Base-by-base conservation (phyloP, 1,140 invertebrate genomes). In the Pseudomyrmex pallidus region DNA sequence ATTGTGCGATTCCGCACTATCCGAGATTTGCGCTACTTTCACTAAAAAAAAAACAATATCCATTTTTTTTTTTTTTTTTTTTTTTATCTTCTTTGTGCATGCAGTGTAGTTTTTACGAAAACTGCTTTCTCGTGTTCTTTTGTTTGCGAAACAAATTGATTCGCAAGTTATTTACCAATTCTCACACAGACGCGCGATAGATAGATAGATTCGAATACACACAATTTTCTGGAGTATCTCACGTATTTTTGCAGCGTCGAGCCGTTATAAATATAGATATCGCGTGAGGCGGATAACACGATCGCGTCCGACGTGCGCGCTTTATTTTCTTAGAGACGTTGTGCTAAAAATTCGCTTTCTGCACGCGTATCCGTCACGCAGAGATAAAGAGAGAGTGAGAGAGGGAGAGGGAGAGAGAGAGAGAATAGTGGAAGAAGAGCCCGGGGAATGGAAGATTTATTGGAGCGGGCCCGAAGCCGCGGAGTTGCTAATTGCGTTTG, bases 281-380 rank as follows among this genome's bases (percentile, higher is more conserved):
- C 52, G 85, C 72, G 72, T 59, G 84, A 25, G 82, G 2, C 20
- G 5, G 52, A 12, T 80, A 73, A 73, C 68, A 46, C n/a, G 62
- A 85, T 85, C 61, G 25, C 17, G 50, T 25, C 22, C 57, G 48
- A 63, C 74, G 50, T 35, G 35, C 25, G 61, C 44, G 84, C 64
- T 86, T 85, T 50, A 57, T 77, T 86, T 86, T 77, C 84, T 74
- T 85, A 59, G 46, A 70, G 66, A 84, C 35, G 35, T 64, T 22
- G 61, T 52, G 3, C 25, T 63, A 83, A 84, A 85, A 85, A 85
- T 83, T 85, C 70, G 70, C 80, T 76, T 68, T 70, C 80, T 70
- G 76, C 72, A 70, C 62, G 80, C 57, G 64, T 52, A 59, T 17
- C 15, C 56, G 59, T 44, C 68, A 68, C 64, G 82, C 56, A 76